Conservation (phyloP, 2,888 invertebrate species). For the Nephrotoma appendiculata region DNA sequence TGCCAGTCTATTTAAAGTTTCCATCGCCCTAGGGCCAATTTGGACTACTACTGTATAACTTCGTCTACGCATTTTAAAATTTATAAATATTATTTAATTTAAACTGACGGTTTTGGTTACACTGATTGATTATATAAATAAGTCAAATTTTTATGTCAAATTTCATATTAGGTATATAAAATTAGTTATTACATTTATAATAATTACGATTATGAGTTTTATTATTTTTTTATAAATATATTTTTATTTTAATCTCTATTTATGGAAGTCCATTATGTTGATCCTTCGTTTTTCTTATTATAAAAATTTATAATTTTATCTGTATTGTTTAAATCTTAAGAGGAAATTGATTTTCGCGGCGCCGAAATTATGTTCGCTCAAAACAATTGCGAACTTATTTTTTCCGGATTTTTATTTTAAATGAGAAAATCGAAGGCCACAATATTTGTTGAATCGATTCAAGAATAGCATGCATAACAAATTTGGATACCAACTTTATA, state of each 20-base stretch:
- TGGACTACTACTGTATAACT: not conserved
- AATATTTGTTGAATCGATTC: not conserved
- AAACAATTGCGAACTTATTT: not conserved
- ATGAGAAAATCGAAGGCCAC: not conserved
- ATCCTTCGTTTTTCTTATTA: not conserved
- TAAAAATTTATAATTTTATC: not conserved
- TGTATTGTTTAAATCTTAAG: not conserved
- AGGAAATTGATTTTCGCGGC: not conserved
- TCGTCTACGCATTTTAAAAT: not conserved
- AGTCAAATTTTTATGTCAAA: not conserved
- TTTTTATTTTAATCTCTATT: not conserved
- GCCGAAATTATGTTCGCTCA: not conserved
- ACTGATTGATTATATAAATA: not conserved
- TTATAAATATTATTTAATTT: not conserved
- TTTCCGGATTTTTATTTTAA: not conserved
- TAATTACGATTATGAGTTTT: not conserved
- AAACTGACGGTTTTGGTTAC: not conserved
- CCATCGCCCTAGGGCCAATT: too few relatives aligned
- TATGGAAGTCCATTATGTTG: not conserved
- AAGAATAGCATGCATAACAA: not conserved
- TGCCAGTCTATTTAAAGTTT: too few relatives aligned
- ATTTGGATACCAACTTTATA: not conserved
- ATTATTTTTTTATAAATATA: not conserved
- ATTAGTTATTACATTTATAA: not conserved
- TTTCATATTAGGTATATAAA: not conserved